phyloP scores from a whole-genome alignment of 2,113 vertebrate genomes.

The Chionis minor region DNA sequence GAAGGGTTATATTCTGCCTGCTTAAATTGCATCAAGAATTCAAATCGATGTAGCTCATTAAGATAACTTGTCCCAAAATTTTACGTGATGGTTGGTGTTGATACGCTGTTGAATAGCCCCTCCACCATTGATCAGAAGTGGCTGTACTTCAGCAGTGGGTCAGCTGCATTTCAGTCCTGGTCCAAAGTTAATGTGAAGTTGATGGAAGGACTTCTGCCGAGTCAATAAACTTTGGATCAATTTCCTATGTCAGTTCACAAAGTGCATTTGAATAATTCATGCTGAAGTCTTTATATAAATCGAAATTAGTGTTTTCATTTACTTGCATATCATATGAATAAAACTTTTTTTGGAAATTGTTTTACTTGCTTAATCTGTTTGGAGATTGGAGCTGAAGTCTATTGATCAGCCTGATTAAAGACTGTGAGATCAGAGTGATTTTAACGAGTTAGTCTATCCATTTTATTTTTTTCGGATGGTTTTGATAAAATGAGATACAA shows the following conservation, averaged over 20 bases:
- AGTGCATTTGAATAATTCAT: conserved; percentile 43
- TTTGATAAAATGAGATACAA: conserved; percentile 9
- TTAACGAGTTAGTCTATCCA: not conserved
- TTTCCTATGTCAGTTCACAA: conserved; percentile 9
- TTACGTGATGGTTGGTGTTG: not conserved
- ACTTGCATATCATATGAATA: not conserved
- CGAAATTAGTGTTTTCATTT: conserved; percentile 18
- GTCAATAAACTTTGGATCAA: conserved; percentile 12
- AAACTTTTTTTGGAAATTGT: not conserved
- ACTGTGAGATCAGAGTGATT: not conserved
- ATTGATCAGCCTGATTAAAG: conserved; percentile 26
- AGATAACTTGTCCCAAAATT: accelerated
- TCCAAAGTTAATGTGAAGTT: not conserved
- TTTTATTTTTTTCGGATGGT: not conserved
- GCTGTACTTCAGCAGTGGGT: not conserved
- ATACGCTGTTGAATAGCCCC: not conserved
- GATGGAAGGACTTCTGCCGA: not conserved
- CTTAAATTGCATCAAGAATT: not conserved
- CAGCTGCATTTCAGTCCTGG: not conserved
- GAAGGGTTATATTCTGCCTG: not conserved
- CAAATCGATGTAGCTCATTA: not conserved
- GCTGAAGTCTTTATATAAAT: conserved; percentile 32
- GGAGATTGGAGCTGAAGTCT: conserved; percentile 26
- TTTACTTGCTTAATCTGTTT: conserved; percentile 34
- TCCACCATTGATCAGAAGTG: not conserved